Evolutionary conservation across 53 echinoderm and acorn worm genomes (phyloP).

Genomic region (Holothuria leucospilota): DNA sequence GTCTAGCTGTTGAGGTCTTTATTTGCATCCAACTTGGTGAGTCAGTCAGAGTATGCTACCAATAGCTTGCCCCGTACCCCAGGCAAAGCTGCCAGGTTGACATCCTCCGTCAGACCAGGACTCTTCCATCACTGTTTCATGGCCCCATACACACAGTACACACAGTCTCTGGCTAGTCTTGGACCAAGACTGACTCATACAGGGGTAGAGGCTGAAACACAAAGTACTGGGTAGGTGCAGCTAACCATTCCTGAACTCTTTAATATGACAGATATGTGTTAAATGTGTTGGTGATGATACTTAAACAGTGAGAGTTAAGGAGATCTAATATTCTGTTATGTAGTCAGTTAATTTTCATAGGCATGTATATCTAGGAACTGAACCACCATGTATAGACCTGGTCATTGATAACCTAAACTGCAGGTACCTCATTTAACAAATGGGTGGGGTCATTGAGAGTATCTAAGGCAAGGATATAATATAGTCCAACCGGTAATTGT

Average conservation of each 20-base stretch:
- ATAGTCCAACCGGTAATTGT: no score
- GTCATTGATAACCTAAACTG: no score
- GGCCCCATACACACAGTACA: slow-evolving; percentile 95
- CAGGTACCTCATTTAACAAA: no score
- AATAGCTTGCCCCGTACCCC: slow-evolving; percentile 69
- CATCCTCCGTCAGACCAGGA: slow-evolving; percentile 92
- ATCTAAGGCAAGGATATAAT: no score
- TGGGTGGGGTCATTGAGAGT: no score
- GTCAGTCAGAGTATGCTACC: slow-evolving; percentile 77
- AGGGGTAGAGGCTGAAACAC: slow-evolving; percentile 62
- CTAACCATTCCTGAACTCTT: background rate
- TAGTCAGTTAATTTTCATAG: no score
- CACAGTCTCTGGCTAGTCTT: slow-evolving; percentile 81
- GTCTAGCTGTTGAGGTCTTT: slow-evolving; percentile 74
- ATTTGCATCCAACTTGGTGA: slow-evolving; percentile 95
- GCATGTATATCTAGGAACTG: no score
- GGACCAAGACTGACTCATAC: slow-evolving; percentile 77
- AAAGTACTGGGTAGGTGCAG: slow-evolving; percentile 71
- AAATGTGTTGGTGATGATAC: background rate
- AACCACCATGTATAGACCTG: no score
- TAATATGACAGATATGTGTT: background rate
- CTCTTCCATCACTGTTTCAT: slow-evolving; percentile 95
- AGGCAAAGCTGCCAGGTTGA: slow-evolving; percentile 89
- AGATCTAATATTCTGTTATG: background rate
- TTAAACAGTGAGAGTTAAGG: background rate